phyloP scores from a whole-genome alignment of 2,888 invertebrate genomes.

The Clistopyga incitator region DNA sequence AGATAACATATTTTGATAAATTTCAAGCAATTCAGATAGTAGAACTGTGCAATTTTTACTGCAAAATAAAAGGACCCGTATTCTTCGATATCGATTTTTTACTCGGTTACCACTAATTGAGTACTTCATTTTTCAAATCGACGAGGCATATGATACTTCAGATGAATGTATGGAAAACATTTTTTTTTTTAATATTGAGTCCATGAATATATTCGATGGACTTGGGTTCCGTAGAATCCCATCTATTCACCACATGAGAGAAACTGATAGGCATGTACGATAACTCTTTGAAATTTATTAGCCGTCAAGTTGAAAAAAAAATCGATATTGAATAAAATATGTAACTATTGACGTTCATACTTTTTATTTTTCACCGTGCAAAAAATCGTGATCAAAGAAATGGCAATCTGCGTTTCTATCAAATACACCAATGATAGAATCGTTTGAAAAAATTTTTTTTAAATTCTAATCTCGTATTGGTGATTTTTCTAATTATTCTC shows the following conservation, averaged over 20 bases:
- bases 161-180: too few species aligned
- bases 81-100: neutral
- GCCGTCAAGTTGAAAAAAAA: neutral
- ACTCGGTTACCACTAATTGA: neutral
- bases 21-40: neutral
- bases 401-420: neutral
- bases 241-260: neutral
- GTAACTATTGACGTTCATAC: neutral
- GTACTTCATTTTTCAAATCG: neutral
- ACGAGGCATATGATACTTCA: neutral
- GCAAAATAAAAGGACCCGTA: neutral
- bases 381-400: neutral
- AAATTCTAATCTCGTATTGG: too few species aligned
- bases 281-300: neutral
- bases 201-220: constrained; percentile 22
- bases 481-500: too few species aligned
- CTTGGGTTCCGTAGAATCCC: constrained; percentile 5
- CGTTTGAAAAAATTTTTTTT: too few species aligned
- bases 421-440: neutral
- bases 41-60: neutral
- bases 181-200: neutral
- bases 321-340: neutral
- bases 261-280: neutral
- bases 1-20: neutral
- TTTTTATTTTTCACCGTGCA: neutral